Conservation (phyloP, 2,113 vertebrate genomes). For the Lonchura striata region DNA sequence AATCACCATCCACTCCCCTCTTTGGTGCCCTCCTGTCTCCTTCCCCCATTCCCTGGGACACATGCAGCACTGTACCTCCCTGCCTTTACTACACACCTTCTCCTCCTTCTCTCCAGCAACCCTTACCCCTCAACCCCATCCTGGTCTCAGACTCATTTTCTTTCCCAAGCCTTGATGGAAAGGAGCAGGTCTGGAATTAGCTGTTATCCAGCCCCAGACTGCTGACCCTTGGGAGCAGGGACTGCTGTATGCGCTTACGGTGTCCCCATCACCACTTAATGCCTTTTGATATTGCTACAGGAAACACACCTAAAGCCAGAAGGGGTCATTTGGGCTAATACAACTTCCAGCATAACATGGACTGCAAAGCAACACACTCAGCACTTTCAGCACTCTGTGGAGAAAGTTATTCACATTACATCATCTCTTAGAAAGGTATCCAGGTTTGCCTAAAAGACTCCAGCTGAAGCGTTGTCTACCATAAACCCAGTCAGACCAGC, state of each 20-base stretch:
- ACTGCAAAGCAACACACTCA: conserved; percentile 6
- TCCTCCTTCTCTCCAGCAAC: not conserved
- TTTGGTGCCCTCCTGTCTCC: not conserved
- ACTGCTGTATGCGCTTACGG: not conserved
- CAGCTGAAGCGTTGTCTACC: conserved; percentile 1
- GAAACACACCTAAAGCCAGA: not conserved
- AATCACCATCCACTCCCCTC: not conserved
- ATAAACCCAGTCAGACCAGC: conserved; percentile 2
- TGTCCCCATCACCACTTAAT: not conserved
- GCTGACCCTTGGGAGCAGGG: not conserved
- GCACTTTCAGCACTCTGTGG: not conserved
- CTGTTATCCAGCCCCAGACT: not conserved
- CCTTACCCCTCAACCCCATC: not conserved
- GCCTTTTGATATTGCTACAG: conserved; percentile 14
- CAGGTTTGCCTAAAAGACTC: conserved; percentile 3
- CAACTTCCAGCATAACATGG: not conserved
- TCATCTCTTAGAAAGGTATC: not conserved
- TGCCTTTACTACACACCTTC: not conserved
- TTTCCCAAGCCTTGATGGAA: not conserved
- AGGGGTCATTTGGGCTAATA: conserved; percentile 12
- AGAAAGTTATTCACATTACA: not conserved
- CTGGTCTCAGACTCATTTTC: not conserved
- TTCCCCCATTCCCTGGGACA: not conserved
- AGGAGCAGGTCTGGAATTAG: not conserved
- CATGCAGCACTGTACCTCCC: not conserved